These are phyloP conservation scores for Dryococelus australis DNA, from an alignment of 2,888 invertebrate species.

Conservation along the genomic window DNA sequence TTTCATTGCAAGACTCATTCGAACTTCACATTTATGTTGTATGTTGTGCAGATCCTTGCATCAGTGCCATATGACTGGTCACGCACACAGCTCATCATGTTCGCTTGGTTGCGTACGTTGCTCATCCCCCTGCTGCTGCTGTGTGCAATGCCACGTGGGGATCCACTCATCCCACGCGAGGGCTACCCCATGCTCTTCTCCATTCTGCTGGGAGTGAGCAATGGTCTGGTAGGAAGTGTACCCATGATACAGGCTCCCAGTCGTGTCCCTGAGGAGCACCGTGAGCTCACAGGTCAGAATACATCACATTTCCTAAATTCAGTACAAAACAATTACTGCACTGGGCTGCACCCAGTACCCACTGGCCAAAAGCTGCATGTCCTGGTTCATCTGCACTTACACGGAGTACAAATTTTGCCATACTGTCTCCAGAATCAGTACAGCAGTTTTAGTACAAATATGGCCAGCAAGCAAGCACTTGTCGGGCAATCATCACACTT, in stretches of 20 bases:
- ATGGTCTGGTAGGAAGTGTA: conserved; percentile 88
- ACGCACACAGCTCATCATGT: conserved; percentile 76
- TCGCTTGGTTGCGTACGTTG: conserved; percentile 75
- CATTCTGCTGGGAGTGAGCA: conserved; percentile 78
- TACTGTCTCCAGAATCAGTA: too few species aligned
- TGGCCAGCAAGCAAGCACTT: too few species aligned
- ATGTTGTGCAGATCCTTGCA: conserved; percentile 69
- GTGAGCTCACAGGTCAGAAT: conserved; percentile 81
- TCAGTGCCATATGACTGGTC: conserved; percentile 86
- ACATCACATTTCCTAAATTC: too few species aligned
- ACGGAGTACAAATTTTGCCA: too few species aligned
- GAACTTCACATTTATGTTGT: too few species aligned
- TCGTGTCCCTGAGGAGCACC: conserved; percentile 83
- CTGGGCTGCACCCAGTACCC: too few species aligned
- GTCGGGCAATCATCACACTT: too few species aligned
- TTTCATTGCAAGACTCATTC: too few species aligned
- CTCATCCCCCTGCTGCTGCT: conserved; percentile 83
- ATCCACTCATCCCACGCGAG: conserved; percentile 74
- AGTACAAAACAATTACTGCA: too few species aligned
- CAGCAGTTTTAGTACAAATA: too few species aligned
- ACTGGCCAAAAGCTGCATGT: too few species aligned
- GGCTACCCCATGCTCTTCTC: conserved; percentile 73
- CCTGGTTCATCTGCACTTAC: too few species aligned
- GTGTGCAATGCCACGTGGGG: conserved; percentile 79
- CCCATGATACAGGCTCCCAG: conserved; percentile 93